Percentiles rank a stretch among this genome's conserved stretches.
Conservation (phyloP, 2,888 invertebrate genomes). For the Cyrtodaria siliqua region DNA sequence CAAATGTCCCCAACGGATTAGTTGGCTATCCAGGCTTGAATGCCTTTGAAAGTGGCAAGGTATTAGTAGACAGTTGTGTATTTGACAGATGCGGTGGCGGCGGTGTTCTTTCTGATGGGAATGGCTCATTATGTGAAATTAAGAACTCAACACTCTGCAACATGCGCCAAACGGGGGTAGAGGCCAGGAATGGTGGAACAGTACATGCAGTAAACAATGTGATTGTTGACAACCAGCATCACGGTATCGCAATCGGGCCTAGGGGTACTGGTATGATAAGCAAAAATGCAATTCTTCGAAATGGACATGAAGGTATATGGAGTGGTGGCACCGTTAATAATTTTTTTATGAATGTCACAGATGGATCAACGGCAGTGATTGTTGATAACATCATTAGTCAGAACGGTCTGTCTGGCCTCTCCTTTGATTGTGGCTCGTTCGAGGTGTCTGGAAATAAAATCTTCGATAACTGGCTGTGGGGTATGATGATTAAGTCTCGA, state of each 20-base stretch:
- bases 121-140: conserved; percentile 17
- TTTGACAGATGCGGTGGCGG: conserved; percentile 12
- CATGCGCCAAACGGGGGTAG: conserved; percentile 40
- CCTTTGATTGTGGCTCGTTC: no score
- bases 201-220: conserved; percentile 15
- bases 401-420: no score
- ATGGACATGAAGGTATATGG: no score
- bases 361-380: no score
- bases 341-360: no score
- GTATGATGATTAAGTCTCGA: no score
- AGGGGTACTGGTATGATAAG: no score
- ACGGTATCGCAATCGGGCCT: background rate
- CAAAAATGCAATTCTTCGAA: no score
- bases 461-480: no score
- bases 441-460: no score
- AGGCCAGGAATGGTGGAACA: conserved; percentile 32
- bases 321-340: no score
- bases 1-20: background rate
- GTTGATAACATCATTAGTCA: no score
- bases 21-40: conserved; percentile 26
- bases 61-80: conserved; percentile 33
- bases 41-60: conserved; percentile 13
- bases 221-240: conserved; percentile 32
- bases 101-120: conserved; percentile 11
- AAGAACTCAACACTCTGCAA: conserved; percentile 18